Percentiles rank a stretch among this genome's conserved stretches.
phyloP scores from a whole-genome alignment of 2,797 vertebrate genomes.

The Siniperca scherzeri region DNA sequence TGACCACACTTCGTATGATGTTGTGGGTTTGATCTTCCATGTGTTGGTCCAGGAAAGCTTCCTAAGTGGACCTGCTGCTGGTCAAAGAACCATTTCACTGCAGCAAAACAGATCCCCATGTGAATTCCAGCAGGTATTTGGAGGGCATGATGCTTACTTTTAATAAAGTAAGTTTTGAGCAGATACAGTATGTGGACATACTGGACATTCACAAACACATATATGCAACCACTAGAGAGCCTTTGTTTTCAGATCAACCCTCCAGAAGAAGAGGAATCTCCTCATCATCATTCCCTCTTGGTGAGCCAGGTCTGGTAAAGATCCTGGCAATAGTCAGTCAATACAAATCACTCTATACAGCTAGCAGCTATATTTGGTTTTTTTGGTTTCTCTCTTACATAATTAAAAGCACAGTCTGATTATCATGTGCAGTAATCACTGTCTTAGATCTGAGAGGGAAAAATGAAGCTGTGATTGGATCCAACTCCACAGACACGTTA shows the following conservation, averaged over 20 bases:
- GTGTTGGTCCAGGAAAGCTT: constrained; percentile 22
- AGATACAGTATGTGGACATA: constrained; percentile 20
- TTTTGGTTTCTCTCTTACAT: constrained; percentile 34
- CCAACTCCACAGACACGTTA: constrained; percentile 6
- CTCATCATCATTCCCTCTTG: constrained; percentile 17
- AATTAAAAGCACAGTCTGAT: constrained; percentile 45
- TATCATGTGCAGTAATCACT: constrained; percentile 23
- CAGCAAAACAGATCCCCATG: constrained; percentile 29
- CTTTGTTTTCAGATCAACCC: constrained; percentile 24
- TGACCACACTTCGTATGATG: constrained; percentile 28
- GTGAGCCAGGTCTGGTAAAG: constrained; percentile 32
- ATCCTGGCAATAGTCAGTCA: constrained; percentile 27
- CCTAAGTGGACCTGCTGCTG: constrained; percentile 30
- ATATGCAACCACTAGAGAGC: constrained; percentile 20
- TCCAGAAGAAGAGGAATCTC: constrained; percentile 31
- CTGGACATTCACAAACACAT: constrained; percentile 33
- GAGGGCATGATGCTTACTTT: constrained; percentile 27
- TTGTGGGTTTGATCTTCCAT: constrained; percentile 39
- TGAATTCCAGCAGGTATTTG: constrained; percentile 42
- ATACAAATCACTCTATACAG: constrained; percentile 18
- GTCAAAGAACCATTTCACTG: constrained; percentile 34
- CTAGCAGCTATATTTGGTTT: not conserved
- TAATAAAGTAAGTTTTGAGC: constrained; percentile 17
- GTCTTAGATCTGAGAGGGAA: not conserved
- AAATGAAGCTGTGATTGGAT: not conserved